Evolutionary conservation across 2,797 vertebrate genomes (phyloP), one percentile per base, ranked within the genome.

Genomic region (Phrynocephalus guinanensis): DNA sequence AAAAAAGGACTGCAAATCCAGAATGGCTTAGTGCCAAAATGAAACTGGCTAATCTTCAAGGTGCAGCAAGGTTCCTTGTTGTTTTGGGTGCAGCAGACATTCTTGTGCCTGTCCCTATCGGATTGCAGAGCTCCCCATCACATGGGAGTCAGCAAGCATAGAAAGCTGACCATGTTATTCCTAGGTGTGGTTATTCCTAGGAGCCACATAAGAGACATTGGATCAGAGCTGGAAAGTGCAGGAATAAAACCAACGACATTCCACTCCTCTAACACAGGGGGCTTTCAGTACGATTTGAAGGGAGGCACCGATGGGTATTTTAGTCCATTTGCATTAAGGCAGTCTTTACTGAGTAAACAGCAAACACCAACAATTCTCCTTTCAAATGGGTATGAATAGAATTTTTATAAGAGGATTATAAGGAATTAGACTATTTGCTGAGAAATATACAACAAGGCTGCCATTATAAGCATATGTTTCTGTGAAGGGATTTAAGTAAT

Each of bases 401-500:
- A 86, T 76, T 6, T 1, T 0, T 52, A 2, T 26, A 73, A 84
- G 4, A 84, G 33, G 60, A 76, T 89, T 89, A 84, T 28, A 33
- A 2, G 77, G 85, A 84, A 93, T 91, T 91, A 93, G 82, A 91
- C 18, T 89, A 44, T 13, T 16, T 85, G 84, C 16, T 86, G 48
- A 50, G 86, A 90, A 86, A 89, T 88, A 22, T 20, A 91, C 30
- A 60, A 73, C 6, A 90, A 88, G 79, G 86, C 28, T 88, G 30
- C 20, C 75, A 80, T 63, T 82, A 84, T 16, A 90, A 90, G 83
- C 28, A n/a, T 90, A 76, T 79, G 77, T 92, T 93, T 94, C 86
- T 92, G 15, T 63, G 88, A 84, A 91, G 81, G 84, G 76, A 91
- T 94, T 96, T 94, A 92, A 88, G 72, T 71, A 91, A 86, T 91